phyloP scores from a whole-genome alignment of 2,113 vertebrate genomes.

The Cyphomyrus plagiostoma region DNA sequence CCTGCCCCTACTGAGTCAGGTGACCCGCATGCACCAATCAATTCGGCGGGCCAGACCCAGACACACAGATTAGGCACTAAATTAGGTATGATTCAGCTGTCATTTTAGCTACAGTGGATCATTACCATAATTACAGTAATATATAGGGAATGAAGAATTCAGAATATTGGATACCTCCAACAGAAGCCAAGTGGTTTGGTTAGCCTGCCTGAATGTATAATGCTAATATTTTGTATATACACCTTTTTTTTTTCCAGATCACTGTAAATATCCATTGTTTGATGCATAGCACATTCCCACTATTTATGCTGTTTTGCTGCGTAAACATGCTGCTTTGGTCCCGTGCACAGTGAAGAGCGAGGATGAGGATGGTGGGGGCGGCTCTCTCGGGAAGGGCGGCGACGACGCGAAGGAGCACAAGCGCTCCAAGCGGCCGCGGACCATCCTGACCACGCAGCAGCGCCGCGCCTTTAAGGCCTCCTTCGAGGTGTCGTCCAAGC shows the following conservation, averaged over 20 bases:
- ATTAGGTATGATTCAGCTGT: not conserved
- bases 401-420: constrained; percentile 80
- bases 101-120: not conserved
- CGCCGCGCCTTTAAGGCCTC: constrained; percentile 84
- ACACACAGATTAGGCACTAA: not conserved
- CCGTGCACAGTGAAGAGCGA: constrained; percentile 74
- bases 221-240: not conserved
- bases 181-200: not conserved
- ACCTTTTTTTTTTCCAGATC: not conserved
- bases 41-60: not conserved
- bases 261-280: not conserved
- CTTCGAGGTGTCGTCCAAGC: constrained; percentile 87
- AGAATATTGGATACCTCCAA: not conserved
- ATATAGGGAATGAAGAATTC: not conserved
- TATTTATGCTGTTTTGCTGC: not conserved
- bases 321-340: not conserved
- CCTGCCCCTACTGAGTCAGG: constrained; percentile 68
- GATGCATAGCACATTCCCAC: not conserved
- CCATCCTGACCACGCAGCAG: constrained; percentile 85
- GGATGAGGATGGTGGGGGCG: constrained; percentile 72
- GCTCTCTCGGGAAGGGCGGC: constrained; percentile 63
- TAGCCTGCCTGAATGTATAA: not conserved
- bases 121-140: not conserved
- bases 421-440: constrained; percentile 78
- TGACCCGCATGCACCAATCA: not conserved